These are phyloP conservation scores for Cinara cedri DNA, from an alignment of 2,888 invertebrate genomes.

Conservation along the genomic window DNA sequence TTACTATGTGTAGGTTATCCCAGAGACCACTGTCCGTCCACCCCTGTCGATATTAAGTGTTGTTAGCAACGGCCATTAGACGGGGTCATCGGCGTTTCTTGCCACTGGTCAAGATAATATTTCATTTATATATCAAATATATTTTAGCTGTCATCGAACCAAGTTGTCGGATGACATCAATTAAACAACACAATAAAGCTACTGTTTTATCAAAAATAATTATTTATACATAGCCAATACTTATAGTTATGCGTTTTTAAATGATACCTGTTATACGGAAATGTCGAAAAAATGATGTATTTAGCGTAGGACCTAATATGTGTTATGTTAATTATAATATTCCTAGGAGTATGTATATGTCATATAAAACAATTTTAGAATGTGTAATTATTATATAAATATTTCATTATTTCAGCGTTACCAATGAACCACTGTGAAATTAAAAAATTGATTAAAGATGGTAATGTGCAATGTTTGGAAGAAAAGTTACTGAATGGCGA, in stretches of 20 bases:
- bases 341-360: slow-evolving; percentile 36
- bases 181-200: too few relatives aligned
- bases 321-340: slow-evolving; percentile 47
- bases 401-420: slow-evolving; percentile 62
- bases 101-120: slow-evolving; percentile 41
- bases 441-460: slow-evolving; percentile 68
- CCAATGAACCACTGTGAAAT: slow-evolving; percentile 67
- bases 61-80: slow-evolving; percentile 45
- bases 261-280: slow-evolving; percentile 24
- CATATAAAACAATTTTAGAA: background rate
- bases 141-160: slow-evolving; percentile 5
- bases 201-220: too few relatives aligned
- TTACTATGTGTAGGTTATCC: background rate
- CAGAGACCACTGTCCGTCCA: slow-evolving; percentile 2
- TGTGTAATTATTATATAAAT: background rate
- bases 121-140: slow-evolving; percentile 23
- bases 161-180: background rate
- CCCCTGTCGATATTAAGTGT: slow-evolving; percentile 40
- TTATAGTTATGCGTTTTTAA: slow-evolving; percentile 17
- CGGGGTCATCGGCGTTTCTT: slow-evolving; percentile 39
- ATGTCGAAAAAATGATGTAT: slow-evolving; percentile 17
- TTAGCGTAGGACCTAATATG: slow-evolving; percentile 52
- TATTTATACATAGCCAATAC: too few relatives aligned
- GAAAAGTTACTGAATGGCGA: slow-evolving; percentile 73
- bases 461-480: slow-evolving; percentile 72